These are phyloP conservation scores for Panulirus ornatus DNA, from an alignment of 1,140 invertebrate species.

Conservation along the genomic window DNA sequence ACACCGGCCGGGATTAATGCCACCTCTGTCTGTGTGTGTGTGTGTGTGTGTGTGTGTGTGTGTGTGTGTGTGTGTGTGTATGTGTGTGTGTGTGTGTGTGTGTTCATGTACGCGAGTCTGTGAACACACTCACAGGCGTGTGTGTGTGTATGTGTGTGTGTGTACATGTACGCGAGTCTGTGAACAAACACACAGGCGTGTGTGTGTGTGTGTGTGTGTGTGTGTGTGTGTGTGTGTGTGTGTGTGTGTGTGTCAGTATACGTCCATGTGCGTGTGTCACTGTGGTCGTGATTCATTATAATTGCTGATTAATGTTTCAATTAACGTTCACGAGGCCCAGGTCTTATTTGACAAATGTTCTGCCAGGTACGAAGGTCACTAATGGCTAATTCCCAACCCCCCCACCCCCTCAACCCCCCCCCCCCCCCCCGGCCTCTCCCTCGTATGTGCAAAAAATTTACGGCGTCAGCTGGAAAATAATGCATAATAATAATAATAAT, in stretches of 20 bases:
- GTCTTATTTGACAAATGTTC: neutral
- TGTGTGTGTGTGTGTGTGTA: too few relatives aligned
- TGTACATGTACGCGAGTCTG: neutral
- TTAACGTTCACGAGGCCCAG: neutral
- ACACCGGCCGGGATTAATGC: too few relatives aligned
- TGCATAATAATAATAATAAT: neutral
- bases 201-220: slow-evolving; percentile 10
- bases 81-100: too few relatives aligned
- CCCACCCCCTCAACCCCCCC: too few relatives aligned
- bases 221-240: slow-evolving; percentile 6
- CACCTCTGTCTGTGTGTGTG: neutral
- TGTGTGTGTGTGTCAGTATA: neutral
- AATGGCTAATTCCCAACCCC: too few relatives aligned
- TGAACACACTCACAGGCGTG: too few relatives aligned
- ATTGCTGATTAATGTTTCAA: neutral
- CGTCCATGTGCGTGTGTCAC: neutral
- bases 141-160: slow-evolving; percentile 7
- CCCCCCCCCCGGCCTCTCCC: too few relatives aligned
- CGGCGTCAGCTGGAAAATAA: too few relatives aligned
- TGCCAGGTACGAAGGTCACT: neutral
- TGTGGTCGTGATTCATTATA: neutral
- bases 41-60: slow-evolving; percentile 11
- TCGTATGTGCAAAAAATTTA: too few relatives aligned
- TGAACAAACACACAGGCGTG: too few relatives aligned
- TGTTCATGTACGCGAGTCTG: too few relatives aligned